A percentile compares a stretch with the other conserved stretches of the same genome.
Conservation (phyloP, 2,113 vertebrate genomes). For the Epinephelus lanceolatus region DNA sequence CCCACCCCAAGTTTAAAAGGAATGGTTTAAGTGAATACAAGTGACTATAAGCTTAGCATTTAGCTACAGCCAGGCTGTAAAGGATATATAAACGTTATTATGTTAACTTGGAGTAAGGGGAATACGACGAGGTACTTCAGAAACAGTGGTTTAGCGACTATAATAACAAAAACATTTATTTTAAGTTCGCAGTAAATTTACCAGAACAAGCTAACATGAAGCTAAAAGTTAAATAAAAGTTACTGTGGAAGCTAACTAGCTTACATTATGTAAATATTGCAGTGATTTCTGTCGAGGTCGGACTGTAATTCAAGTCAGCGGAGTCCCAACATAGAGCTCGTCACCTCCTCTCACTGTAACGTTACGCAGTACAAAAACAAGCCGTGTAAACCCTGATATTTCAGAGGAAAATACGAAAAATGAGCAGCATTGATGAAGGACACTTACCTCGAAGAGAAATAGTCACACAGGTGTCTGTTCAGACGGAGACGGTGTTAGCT, state of each 20-base stretch:
- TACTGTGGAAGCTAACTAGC: neutral
- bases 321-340: neutral
- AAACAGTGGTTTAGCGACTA: neutral
- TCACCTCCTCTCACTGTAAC: neutral
- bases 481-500: neutral
- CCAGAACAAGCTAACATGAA: too few species aligned
- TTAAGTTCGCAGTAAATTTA: neutral
- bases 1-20: neutral
- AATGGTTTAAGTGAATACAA: neutral
- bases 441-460: constrained; percentile 25
- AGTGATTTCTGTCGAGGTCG: neutral
- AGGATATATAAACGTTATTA: neutral
- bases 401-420: neutral
- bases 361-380: neutral
- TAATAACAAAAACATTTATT: neutral
- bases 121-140: neutral
- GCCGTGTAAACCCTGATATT: neutral
- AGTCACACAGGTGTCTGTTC: neutral
- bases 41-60: neutral
- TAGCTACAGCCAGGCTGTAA: neutral
- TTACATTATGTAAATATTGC: neutral
- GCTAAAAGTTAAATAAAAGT: neutral
- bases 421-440: neutral
- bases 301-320: constrained; percentile 16
- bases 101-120: neutral